Evolutionary conservation across 2,797 vertebrate species (phyloP).

Genomic region (Perodicticus potto): DNA sequence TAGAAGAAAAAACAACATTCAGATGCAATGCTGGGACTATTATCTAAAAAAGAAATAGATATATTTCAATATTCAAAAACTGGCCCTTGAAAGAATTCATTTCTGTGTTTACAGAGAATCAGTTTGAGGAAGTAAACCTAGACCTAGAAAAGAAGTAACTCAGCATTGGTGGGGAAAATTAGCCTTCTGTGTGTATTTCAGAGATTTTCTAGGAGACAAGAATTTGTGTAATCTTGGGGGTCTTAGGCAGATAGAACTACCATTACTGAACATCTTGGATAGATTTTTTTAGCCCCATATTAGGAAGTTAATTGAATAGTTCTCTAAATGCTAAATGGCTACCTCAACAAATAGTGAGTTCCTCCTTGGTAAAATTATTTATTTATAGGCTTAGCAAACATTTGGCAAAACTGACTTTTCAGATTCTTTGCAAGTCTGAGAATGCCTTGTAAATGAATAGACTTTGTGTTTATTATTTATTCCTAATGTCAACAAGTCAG

Average conservation of each 20-base stretch:
- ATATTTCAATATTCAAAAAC: conserved; percentile 26
- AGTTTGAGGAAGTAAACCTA: not conserved
- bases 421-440: not conserved
- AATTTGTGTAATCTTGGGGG: not conserved
- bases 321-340: conserved; percentile 34
- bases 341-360: conserved; percentile 14
- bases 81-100: not conserved
- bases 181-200: not conserved
- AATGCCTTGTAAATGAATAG: not conserved
- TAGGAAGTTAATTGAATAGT: not conserved
- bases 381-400: not conserved
- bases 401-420: conserved; percentile 34
- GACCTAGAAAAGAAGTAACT: not conserved
- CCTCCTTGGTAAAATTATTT: conserved; percentile 42
- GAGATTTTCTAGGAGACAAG: not conserved
- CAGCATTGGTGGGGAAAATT: not conserved
- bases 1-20: not conserved
- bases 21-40: not conserved
- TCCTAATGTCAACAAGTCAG: not conserved
- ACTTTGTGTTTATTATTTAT: not conserved
- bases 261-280: not conserved
- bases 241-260: not conserved
- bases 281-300: not conserved
- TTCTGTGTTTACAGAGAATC: not conserved
- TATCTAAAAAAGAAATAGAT: not conserved